phyloP scores from a whole-genome alignment of 2,797 vertebrate species.

The Diplodus sargus region DNA sequence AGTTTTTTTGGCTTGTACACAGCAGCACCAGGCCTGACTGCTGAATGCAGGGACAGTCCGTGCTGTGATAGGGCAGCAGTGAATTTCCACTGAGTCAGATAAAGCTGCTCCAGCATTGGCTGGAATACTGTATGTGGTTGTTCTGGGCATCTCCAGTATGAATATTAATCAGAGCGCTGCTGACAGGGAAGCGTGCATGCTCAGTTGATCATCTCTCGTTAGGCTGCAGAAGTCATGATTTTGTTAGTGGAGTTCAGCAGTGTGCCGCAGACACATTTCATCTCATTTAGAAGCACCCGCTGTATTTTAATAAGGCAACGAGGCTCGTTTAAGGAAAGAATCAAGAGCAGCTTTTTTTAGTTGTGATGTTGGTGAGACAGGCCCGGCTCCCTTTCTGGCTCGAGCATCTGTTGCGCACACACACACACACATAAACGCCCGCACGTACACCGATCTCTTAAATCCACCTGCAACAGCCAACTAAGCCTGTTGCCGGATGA shows the following conservation, averaged over 20 bases:
- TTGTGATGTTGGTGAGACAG: not conserved
- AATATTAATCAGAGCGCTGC: conserved; percentile 15
- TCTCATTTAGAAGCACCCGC: conserved; percentile 2
- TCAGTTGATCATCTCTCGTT: not conserved
- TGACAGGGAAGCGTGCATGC: not conserved
- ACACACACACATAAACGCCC: conserved; percentile 1
- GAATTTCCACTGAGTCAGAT: conserved; percentile 17
- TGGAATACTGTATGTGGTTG: not conserved
- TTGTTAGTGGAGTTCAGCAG: conserved; percentile 3
- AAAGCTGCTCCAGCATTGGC: not conserved
- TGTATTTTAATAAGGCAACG: not conserved
- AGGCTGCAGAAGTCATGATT: conserved; percentile 5
- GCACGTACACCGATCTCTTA: conserved; percentile 33
- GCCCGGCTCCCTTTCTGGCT: not conserved
- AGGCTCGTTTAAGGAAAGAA: conserved; percentile 8
- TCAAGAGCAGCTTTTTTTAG: conserved; percentile 6
- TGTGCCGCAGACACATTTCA: not conserved
- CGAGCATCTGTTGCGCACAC: not conserved
- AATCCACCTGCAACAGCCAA: conserved; percentile 62
- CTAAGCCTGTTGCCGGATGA: conserved; percentile 56
- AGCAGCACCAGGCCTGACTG: not conserved
- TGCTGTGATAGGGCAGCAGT: not conserved
- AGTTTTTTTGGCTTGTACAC: not conserved
- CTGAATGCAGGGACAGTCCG: not conserved
- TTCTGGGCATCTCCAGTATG: not conserved